Evolutionary conservation across 2,888 invertebrate species (phyloP).

Genomic region (Steromphala cineraria): DNA sequence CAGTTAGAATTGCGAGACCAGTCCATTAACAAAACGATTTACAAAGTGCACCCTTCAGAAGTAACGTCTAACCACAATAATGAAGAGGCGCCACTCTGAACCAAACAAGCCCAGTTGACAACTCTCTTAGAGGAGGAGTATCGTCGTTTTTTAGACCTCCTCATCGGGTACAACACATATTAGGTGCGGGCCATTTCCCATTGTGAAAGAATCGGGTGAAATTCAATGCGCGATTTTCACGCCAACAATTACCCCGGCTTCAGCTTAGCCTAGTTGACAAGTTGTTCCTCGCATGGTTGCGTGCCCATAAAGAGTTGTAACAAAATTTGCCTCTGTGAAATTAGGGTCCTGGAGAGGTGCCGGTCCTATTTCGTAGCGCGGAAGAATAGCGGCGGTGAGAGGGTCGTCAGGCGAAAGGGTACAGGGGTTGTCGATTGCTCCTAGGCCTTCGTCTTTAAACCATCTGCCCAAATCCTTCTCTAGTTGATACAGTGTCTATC

Average conservation of each 20-base stretch:
- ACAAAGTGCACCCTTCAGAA: too few relatives aligned
- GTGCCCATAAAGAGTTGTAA: conserved; percentile 27
- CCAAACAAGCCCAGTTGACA: background rate
- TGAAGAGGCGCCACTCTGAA: background rate
- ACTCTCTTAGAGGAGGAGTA: conserved; percentile 7
- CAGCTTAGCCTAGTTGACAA: conserved; percentile 20
- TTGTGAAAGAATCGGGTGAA: conserved; percentile 20
- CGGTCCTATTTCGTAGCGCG: conserved; percentile 1
- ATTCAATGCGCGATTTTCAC: conserved; percentile 25
- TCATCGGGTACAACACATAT: conserved; percentile 22
- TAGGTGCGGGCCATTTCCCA: conserved; percentile 24
- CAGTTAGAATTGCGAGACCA: too few relatives aligned
- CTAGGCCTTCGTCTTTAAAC: background rate
- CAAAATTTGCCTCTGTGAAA: conserved; percentile 23
- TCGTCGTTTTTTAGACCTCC: background rate
- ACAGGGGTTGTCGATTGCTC: background rate
- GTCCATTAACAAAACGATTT: too few relatives aligned
- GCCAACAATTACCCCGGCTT: conserved; percentile 22
- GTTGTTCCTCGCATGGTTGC: conserved; percentile 21
- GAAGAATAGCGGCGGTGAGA: conserved; percentile 3
- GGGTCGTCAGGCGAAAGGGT: background rate
- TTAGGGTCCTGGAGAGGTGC: conserved; percentile 13
- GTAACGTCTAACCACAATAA: too few relatives aligned
- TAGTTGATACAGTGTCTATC: background rate
- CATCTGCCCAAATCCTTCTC: background rate